phyloP scores from a whole-genome alignment of 2,888 invertebrate genomes.

The Kryphioiulus occultus region DNA sequence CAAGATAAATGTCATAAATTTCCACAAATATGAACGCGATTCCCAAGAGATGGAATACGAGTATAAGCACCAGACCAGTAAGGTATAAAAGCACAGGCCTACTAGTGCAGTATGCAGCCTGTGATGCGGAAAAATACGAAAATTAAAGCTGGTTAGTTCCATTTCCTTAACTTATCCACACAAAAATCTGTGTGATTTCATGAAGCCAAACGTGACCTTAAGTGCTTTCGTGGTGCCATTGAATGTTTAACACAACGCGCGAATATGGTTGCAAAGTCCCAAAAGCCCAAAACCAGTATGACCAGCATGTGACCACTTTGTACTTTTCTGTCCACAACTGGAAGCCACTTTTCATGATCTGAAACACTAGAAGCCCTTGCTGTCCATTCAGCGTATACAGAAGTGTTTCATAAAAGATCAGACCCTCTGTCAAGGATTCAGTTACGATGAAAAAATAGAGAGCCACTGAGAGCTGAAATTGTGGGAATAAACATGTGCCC shows the following conservation, averaged over 20 bases:
- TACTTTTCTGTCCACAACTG: not conserved
- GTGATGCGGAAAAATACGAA: not conserved
- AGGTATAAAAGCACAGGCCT: not conserved
- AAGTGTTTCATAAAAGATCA: not conserved
- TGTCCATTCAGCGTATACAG: not conserved
- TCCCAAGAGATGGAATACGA: not conserved
- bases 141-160: not conserved
- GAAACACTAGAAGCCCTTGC: not conserved
- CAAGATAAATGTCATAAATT: not conserved
- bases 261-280: too few species aligned
- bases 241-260: too few species aligned
- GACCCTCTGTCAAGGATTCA: constrained; percentile 1
- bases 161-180: not conserved
- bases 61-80: too few species aligned
- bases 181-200: not conserved
- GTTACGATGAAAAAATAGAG: not conserved
- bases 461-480: not conserved
- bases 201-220: not conserved
- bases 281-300: too few species aligned
- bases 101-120: not conserved
- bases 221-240: too few species aligned
- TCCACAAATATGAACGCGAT: not conserved
- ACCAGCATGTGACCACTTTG: too few species aligned
- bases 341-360: not conserved
- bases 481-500: not conserved